Conservation (phyloP, 2,888 invertebrate species). For the Apotomis capreana region DNA sequence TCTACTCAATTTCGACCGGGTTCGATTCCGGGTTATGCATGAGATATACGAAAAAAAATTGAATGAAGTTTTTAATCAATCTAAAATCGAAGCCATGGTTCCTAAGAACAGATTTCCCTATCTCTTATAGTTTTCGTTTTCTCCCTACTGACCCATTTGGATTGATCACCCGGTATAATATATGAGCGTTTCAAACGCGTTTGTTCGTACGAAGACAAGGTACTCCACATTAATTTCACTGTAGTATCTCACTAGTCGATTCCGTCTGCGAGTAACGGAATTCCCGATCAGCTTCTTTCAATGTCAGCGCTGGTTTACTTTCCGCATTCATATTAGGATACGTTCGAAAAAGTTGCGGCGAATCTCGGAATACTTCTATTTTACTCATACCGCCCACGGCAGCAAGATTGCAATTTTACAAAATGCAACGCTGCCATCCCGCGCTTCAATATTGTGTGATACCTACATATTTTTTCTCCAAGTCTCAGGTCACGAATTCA, state of each 20-base stretch:
- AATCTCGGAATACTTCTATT: constrained; percentile 13
- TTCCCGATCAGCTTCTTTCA: constrained; percentile 72
- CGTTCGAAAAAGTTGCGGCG: constrained; percentile 27
- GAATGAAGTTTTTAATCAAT: too few species aligned
- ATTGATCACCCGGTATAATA: too few species aligned
- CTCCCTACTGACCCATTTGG: too few species aligned
- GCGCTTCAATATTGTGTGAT: constrained; percentile 9
- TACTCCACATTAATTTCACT: not conserved
- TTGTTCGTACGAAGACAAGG: not conserved
- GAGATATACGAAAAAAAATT: too few species aligned
- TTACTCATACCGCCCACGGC: not conserved
- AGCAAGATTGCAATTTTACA: constrained; percentile 24
- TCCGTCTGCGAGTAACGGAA: constrained; percentile 78
- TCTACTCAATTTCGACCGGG: too few species aligned
- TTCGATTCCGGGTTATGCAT: too few species aligned
- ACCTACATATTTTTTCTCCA: not conserved
- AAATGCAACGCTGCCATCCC: constrained; percentile 4
- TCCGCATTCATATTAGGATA: constrained; percentile 47
- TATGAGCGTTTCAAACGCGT: not conserved
- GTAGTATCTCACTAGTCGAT: constrained; percentile 63
- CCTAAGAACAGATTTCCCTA: too few species aligned
- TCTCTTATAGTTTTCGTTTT: too few species aligned
- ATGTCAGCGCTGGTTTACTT: constrained; percentile 58
- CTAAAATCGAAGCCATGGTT: too few species aligned
- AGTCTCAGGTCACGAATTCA: too few species aligned